These are phyloP conservation scores for Plectus sambesii DNA, from an alignment of 1,140 invertebrate species.

Conservation along the genomic window DNA sequence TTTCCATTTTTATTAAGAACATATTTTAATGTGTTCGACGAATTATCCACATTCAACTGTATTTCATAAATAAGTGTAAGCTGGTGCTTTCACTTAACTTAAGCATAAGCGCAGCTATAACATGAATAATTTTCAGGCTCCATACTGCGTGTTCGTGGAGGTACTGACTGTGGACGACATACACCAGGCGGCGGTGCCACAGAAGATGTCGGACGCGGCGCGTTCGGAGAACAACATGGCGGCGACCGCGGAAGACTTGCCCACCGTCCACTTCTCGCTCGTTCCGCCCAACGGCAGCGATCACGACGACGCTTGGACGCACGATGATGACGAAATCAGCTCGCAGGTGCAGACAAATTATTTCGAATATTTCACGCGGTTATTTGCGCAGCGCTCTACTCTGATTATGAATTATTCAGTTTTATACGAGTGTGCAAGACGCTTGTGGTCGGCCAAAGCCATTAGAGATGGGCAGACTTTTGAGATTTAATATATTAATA, in stretches of 20 bases:
- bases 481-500: no score
- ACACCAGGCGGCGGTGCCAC: conserved; percentile 62
- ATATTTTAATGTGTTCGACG: no score
- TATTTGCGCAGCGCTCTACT: no score
- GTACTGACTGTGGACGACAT: conserved; percentile 81
- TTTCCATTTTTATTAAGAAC: no score
- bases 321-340: conserved; percentile 81
- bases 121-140: conserved; percentile 58
- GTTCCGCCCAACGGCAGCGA: conserved; percentile 47
- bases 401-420: no score
- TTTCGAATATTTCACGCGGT: not conserved
- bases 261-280: conserved; percentile 9
- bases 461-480: conserved; percentile 40
- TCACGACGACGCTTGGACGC: conserved; percentile 70
- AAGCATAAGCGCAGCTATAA: not conserved
- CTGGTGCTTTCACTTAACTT: not conserved
- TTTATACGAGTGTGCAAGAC: not conserved
- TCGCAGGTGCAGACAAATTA: conserved; percentile 52
- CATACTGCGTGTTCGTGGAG: conserved; percentile 94
- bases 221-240: conserved; percentile 9
- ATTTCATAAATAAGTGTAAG: no score
- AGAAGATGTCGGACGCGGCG: conserved; percentile 49
- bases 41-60: no score
- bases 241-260: conserved; percentile 12
- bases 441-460: conserved; percentile 10